Base-by-base conservation (phyloP, 2,888 invertebrate genomes). In the Gortyna flavago region DNA sequence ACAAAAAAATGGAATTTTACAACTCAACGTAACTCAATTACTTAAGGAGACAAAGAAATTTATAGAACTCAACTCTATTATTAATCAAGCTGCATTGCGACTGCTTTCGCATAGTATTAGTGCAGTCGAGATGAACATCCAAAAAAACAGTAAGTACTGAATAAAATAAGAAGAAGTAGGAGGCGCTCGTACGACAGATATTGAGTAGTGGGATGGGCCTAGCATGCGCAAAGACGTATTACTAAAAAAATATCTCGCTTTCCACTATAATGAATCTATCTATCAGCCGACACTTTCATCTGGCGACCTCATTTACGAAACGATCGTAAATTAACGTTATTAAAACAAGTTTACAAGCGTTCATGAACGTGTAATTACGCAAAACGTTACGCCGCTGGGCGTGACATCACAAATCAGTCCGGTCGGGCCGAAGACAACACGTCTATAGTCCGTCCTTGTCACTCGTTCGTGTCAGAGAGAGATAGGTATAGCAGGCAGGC, bases 341-440 rank as follows among this genome's bases (percentile, higher is more conserved):
- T 95, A 95, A 95, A 96, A 95, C 96, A 92, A 95, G 96, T 96
- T 96, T 95, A 96, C 93, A 94, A 93, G 93, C 93, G 87, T 93
- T 95, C 95, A 92, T 93, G 93, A 92, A 93, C 92, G 89, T 94
- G 92, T 96, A 96, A 96, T 96, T 96, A 96, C 96, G 96, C 96
- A 96, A 97, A 96, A 96, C 94, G 95, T 96, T 97, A 96, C 96
- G 96, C 96, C 95, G 96, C 93, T 96, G 97, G 96, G 96, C 96
- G 97, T 97, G 96, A 96, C 97, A 96, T 96, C 96, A 96, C 96
- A 96, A 96, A 95, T 96, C 96, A 96, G 95, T 94, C 95, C 94
- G 92, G 92, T 94, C 93, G 92, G 91, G 92, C 92, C 93, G 94
- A 95, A 95, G 94, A 96, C 94, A 95, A 95, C 95, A 95, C 94